Evolutionary conservation across 1,140 invertebrate genomes (phyloP), one percentile per base, ranked within the genome.

Genomic region (Aphelenchoides besseyi): DNA sequence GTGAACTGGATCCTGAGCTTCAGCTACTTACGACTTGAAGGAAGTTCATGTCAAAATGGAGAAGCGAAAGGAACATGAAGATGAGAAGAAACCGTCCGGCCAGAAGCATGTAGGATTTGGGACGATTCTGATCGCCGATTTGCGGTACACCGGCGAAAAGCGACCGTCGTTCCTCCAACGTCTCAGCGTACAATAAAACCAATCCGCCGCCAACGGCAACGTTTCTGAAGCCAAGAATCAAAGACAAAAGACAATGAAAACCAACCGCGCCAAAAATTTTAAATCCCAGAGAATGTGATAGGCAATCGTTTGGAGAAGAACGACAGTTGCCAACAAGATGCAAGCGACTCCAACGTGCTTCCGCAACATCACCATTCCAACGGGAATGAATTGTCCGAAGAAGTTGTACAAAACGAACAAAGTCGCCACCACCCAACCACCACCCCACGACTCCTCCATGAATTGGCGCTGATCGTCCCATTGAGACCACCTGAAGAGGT

Each of bases 401-500:
- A 99, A 89, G 88, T 99, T 99, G 77, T 95, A 86, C 30, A 97
- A 85, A 29, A 94, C 93, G 86, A 97, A 95, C n/a, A 94, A 67
- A 16, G 92, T 92, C 2, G 92, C 93, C 48, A 97, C 84, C 83
- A 97, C 91, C 82, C 90, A 91, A 1, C 96, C 96, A 88, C 95
- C 97, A n/a, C 91, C 90, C 96, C 96, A 99, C 2, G 93, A 93
- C 86, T 92, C 90, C 84, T 79, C 74, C 93, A 98, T 97, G 83
- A 98, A 99, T 82, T 98, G 94, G 35, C 94, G 88, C 85, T 99
- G 97, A 82, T 98, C 94, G 35, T 90, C 89, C 96, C 97, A 99
- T 86, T 99, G 97, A 80, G 93, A 28, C 12, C 41, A 48, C 12
- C 23, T 23, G 41, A 23, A 48, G 41, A 48, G 41, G 23, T 12